Evolutionary conservation across 2,797 vertebrate species (phyloP), one percentile per base, ranked within the genome.

Genomic region (Cirrhinus molitorella): DNA sequence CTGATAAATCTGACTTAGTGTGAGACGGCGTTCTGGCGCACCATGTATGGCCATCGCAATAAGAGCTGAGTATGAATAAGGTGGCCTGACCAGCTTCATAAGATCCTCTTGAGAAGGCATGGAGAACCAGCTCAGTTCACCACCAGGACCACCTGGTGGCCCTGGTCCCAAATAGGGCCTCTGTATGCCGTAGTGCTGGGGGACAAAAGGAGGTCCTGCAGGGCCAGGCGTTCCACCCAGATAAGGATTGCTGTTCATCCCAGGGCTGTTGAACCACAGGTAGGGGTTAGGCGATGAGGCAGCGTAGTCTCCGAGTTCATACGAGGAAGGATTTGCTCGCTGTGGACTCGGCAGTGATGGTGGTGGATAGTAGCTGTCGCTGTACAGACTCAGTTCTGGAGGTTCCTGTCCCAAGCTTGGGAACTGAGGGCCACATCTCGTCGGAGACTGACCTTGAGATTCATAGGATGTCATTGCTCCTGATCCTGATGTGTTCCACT

Each of bases 11-110:
- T 99, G 98, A 89, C 98, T 99, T 72, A 99, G 94, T 0, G 98
- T 99, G 89, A 99, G 94, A 70, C 98, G 96, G 85, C 96, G 96
- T 17, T 99, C 98, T 0, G 96, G 98, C 0, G 98, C 98, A 21
- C 98, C 97, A 0, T 99, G 98, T 89, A 99, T 99, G 75, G 98
- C 98, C 98, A 99, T 99, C 88, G 98, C 98, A 2, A 99, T 99
- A 51, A 99, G 96, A 4, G 98, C 98, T 0, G 98, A 99, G 90
- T 99, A 99, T 28, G 98, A 99, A 78, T 99, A 99, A 0, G 98
- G 98, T 0, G 98, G 98, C 80, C 98, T 94, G 79, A 99, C 98
- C 89, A 99, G 87, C 91, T 99, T 99, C 97, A 99, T 99, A 83
- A 99, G 93, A 92, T 99, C 98, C 91, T 99, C 98, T 88, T 99